phyloP scores from a whole-genome alignment of 1,140 invertebrate genomes.

The Mercenaria mercenaria region DNA sequence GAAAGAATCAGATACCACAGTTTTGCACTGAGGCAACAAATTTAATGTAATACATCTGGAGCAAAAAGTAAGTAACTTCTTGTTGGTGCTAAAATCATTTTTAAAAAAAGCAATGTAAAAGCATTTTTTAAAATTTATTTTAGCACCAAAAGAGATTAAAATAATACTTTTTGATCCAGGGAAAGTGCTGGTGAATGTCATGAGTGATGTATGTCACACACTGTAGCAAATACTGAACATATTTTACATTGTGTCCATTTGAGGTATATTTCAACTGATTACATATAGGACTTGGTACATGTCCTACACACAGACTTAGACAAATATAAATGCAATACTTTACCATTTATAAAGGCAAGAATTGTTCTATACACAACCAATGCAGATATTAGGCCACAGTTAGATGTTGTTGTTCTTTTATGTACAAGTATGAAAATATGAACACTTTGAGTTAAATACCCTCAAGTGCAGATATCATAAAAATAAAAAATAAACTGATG shows the following conservation, averaged over 20 bases:
- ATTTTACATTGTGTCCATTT: conserved; percentile 34
- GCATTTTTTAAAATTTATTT: no score
- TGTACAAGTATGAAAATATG: conserved; percentile 26
- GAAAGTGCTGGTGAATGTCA: neutral
- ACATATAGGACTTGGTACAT: neutral
- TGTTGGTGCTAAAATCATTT: no score
- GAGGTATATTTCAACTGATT: neutral
- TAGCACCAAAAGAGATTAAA: neutral
- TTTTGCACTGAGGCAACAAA: no score
- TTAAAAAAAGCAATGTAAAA: no score
- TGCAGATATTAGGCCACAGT: neutral
- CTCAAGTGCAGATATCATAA: neutral
- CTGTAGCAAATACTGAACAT: conserved; percentile 34
- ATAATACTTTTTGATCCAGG: neutral
- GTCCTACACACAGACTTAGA: no score
- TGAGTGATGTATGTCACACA: conserved; percentile 4
- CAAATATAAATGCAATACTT: no score
- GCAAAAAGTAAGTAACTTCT: no score
- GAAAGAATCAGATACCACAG: no score
- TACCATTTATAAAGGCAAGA: neutral
- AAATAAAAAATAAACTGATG: neutral
- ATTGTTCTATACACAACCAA: neutral
- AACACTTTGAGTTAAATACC: conserved; percentile 25
- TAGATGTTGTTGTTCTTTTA: neutral
- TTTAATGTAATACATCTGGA: no score